These are phyloP conservation scores for Anguilla marmorata DNA, from an alignment of 2,797 vertebrate genomes.

Conservation along the genomic window DNA sequence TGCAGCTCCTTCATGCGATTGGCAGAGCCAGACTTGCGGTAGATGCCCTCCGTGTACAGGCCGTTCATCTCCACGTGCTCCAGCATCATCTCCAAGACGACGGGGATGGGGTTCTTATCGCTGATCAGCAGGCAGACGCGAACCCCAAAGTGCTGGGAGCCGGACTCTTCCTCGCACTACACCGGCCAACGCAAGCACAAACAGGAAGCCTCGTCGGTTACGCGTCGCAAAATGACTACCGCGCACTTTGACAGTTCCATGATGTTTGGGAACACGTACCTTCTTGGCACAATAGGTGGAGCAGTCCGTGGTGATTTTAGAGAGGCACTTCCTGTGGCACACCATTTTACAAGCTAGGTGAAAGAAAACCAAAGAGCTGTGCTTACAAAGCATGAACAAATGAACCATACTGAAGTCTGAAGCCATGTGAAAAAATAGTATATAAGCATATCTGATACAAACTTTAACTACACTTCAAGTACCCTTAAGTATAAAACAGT, in stretches of 20 bases:
- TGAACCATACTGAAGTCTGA: not conserved
- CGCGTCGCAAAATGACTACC: not conserved
- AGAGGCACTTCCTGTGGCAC: constrained; percentile 94
- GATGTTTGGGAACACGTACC: constrained; percentile 63
- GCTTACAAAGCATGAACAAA: not conserved
- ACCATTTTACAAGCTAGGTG: constrained; percentile 90
- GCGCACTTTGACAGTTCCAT: not conserved
- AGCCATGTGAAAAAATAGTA: too few species aligned
- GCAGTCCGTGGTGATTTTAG: constrained; percentile 84
- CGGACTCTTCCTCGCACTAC: constrained; percentile 79
- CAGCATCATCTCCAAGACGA: constrained; percentile 93
- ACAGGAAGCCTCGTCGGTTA: not conserved
- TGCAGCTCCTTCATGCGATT: constrained; percentile 94
- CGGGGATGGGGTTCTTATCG: constrained; percentile 83
- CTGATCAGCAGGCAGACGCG: constrained; percentile 78
- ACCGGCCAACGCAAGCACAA: not conserved
- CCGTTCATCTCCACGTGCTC: constrained; percentile 97
- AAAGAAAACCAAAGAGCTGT: not conserved
- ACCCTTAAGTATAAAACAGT: too few species aligned
- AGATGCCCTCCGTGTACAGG: constrained; percentile 96
- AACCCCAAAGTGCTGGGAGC: constrained; percentile 85
- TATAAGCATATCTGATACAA: too few species aligned
- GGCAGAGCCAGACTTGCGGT: constrained; percentile 94
- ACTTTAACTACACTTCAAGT: too few species aligned
- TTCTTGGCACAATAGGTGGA: constrained; percentile 77